These are phyloP conservation scores for Drosophila lini DNA, from an alignment of 1,140 invertebrate species.

Conservation along the genomic window DNA sequence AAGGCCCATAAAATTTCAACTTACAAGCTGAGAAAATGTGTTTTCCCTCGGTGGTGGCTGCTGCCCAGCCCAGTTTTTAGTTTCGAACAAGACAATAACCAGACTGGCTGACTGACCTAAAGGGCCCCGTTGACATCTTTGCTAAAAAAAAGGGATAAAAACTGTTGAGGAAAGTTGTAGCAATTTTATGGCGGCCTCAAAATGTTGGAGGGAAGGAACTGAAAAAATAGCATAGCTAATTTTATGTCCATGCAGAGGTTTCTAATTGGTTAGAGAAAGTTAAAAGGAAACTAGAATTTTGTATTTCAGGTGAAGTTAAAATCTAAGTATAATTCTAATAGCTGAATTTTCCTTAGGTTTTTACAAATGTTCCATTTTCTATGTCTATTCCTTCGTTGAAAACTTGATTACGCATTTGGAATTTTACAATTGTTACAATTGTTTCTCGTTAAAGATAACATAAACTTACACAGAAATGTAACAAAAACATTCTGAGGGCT, in stretches of 20 bases:
- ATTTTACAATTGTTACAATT: constrained; percentile 3
- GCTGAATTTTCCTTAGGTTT: background rate
- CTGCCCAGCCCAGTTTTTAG: constrained; percentile 45
- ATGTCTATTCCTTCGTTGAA: constrained; percentile 15
- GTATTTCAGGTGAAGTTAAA: no score
- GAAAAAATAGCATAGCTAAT: constrained; percentile 45
- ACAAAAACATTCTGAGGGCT: constrained; percentile 54
- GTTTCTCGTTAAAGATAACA: background rate
- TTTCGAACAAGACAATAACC: constrained; percentile 49
- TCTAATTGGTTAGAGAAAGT: constrained; percentile 5
- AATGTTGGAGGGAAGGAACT: background rate
- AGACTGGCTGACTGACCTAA: constrained; percentile 47
- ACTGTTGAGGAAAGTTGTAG: constrained; percentile 64
- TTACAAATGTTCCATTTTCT: background rate
- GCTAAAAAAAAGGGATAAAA: constrained; percentile 63
- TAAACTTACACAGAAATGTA: constrained; percentile 35
- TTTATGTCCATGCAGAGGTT: constrained; percentile 53
- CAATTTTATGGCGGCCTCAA: constrained; percentile 44
- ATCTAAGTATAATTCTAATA: no score
- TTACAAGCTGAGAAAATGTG: constrained; percentile 80
- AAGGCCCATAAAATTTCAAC: constrained; percentile 76
- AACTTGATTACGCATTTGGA: background rate
- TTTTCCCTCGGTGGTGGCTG: constrained; percentile 51
- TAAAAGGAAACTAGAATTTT: constrained; percentile 1
- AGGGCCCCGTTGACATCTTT: constrained; percentile 44